Evolutionary conservation across 2,113 vertebrate species (phyloP).

Genomic region (Cryptotis parvus): DNA sequence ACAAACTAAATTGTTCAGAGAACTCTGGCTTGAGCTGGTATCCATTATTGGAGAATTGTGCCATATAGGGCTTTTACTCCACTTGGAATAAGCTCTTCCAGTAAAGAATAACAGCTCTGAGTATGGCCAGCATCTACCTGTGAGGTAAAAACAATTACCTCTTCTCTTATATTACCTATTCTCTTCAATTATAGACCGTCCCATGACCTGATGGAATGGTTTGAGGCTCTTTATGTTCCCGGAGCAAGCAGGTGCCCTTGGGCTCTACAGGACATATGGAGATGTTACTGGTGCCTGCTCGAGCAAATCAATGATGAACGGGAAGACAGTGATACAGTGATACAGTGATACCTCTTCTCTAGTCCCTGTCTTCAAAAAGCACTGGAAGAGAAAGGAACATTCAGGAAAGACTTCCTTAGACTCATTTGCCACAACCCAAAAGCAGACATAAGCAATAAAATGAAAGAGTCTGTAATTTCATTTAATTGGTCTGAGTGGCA

Average conservation of each 20-base stretch:
- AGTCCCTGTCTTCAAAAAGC: not conserved
- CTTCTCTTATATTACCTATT: too few species aligned
- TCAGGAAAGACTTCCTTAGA: not conserved
- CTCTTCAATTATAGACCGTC: too few species aligned
- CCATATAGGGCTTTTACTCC: not conserved
- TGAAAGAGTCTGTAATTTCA: not conserved
- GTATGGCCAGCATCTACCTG: too few species aligned
- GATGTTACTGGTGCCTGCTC: too few species aligned
- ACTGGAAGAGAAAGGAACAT: not conserved
- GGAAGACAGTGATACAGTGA: too few species aligned
- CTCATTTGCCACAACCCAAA: not conserved
- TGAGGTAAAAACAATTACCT: not conserved
- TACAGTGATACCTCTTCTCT: too few species aligned
- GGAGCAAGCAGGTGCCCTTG: too few species aligned
- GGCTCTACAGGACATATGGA: too few species aligned
- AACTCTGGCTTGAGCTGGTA: not conserved
- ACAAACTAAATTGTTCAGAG: too few species aligned
- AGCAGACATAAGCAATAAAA: not conserved
- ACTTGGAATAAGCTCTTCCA: not conserved
- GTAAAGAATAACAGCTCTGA: not conserved
- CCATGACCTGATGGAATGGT: too few species aligned
- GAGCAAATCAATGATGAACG: too few species aligned
- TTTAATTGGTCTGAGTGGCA: not conserved
- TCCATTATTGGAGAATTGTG: not conserved
- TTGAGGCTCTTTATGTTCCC: too few species aligned